phyloP scores from a whole-genome alignment of 2,888 invertebrate species.

The Drosophila borealis region DNA sequence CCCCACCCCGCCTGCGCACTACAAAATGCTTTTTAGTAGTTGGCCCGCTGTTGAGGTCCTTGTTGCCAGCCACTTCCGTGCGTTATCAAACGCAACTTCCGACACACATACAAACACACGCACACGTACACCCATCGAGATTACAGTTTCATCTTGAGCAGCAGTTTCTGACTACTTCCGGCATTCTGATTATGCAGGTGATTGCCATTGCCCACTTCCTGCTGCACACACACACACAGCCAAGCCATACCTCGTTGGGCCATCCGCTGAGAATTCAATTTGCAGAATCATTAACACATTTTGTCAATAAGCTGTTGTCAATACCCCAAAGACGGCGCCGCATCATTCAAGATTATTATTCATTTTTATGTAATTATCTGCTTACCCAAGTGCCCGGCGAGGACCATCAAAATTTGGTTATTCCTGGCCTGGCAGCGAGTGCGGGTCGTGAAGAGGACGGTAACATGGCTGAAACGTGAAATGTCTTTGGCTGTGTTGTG shows the following conservation, averaged over 20 bases:
- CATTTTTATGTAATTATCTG: conserved; percentile 75
- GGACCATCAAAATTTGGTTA: conserved; percentile 36
- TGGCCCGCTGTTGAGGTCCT: conserved; percentile 35
- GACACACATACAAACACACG: conserved; percentile 23
- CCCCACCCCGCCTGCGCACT: not conserved
- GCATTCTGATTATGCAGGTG: conserved; percentile 65
- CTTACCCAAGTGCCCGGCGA: conserved; percentile 51
- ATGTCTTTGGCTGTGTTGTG: conserved; percentile 29
- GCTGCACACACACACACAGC: conserved; percentile 4
- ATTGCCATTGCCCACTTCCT: conserved; percentile 51
- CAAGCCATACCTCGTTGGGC: not conserved
- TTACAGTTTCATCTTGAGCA: conserved; percentile 51
- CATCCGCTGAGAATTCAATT: conserved; percentile 61
- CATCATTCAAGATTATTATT: conserved; percentile 71
- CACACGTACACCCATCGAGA: conserved; percentile 28
- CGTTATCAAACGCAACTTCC: conserved; percentile 69
- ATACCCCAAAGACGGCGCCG: conserved; percentile 47
- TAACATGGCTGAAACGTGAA: conserved; percentile 13
- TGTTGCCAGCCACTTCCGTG: conserved; percentile 58
- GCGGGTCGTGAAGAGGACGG: not conserved
- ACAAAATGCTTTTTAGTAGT: conserved; percentile 39
- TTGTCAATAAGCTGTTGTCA: conserved; percentile 71
- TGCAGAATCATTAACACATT: conserved; percentile 75
- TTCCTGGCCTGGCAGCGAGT: not conserved
- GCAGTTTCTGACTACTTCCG: conserved; percentile 57